Evolutionary conservation across 2,797 vertebrate genomes (phyloP).

Genomic region (Neosalanx taihuensis): DNA sequence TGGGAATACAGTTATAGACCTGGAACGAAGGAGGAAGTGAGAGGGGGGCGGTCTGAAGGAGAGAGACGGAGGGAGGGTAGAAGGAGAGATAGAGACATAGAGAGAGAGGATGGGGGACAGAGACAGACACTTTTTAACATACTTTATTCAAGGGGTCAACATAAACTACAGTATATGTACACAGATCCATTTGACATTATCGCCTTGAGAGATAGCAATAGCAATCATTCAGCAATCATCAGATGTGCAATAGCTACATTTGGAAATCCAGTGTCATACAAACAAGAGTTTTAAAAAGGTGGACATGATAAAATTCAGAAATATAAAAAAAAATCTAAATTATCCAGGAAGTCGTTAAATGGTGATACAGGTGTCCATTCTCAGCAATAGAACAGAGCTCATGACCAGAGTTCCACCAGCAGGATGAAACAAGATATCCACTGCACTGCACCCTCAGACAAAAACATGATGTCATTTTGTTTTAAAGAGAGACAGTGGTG

Average conservation of each 20-base stretch:
- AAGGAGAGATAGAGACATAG: conserved; percentile 5
- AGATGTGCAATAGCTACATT: too few species aligned
- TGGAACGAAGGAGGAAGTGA: conserved; percentile 48
- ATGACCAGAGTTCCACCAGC: conserved; percentile 30
- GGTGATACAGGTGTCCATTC: background rate
- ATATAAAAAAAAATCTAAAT: too few species aligned
- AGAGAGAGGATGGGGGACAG: background rate
- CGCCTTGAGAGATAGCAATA: too few species aligned
- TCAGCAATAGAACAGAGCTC: conserved; percentile 25
- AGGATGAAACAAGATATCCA: background rate
- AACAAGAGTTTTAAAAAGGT: background rate
- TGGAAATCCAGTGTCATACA: too few species aligned
- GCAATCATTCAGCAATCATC: too few species aligned
- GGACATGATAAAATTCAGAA: too few species aligned
- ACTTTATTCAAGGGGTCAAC: too few species aligned
- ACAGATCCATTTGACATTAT: too few species aligned
- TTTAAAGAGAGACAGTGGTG: conserved; percentile 24
- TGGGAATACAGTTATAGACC: background rate
- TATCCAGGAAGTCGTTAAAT: too few species aligned
- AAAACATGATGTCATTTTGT: conserved; percentile 38
- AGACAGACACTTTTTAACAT: background rate
- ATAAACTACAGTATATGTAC: too few species aligned
- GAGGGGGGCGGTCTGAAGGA: too few species aligned
- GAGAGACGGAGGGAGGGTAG: background rate
- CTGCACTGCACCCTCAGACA: conserved; percentile 27